Conservation (phyloP, 64 coral and sea anemone species). For the Montipora efflorescens region DNA sequence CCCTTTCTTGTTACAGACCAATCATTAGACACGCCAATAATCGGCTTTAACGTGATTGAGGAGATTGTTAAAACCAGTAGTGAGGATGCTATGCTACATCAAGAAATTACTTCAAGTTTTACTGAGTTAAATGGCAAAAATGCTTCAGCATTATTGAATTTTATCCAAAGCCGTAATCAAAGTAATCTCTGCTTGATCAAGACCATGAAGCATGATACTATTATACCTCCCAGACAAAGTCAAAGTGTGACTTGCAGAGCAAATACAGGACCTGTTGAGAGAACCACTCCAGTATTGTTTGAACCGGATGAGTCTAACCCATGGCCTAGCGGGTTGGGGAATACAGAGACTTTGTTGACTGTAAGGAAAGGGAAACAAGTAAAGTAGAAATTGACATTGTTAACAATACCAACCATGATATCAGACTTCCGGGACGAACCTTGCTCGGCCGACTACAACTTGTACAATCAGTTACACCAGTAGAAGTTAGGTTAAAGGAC, state of each 20-base stretch:
- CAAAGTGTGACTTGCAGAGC: conserved; percentile 52
- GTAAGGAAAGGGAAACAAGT: conserved; percentile 4
- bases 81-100: conserved; percentile 31
- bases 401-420: not conserved
- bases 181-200: too few species aligned
- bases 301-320: not conserved
- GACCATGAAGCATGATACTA: too few species aligned
- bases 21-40: conserved; percentile 52
- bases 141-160: conserved; percentile 38
- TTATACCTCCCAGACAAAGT: conserved; percentile 65
- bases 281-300: conserved; percentile 60
- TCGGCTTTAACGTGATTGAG: not conserved
- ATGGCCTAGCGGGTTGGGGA: too few species aligned
- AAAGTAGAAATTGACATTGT: not conserved
- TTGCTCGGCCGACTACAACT: not conserved
- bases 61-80: conserved; percentile 36
- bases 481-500: conserved; percentile 4
- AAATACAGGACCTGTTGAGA: conserved; percentile 69
- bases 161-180: too few species aligned
- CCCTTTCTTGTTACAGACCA: conserved; percentile 71
- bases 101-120: conserved; percentile 43
- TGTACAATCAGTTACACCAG: conserved; percentile 20
- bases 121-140: conserved; percentile 35
- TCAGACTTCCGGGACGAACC: not conserved
- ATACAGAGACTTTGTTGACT: not conserved